Conservation (phyloP, 1,140 invertebrate species). For the Aphis gossypii region DNA sequence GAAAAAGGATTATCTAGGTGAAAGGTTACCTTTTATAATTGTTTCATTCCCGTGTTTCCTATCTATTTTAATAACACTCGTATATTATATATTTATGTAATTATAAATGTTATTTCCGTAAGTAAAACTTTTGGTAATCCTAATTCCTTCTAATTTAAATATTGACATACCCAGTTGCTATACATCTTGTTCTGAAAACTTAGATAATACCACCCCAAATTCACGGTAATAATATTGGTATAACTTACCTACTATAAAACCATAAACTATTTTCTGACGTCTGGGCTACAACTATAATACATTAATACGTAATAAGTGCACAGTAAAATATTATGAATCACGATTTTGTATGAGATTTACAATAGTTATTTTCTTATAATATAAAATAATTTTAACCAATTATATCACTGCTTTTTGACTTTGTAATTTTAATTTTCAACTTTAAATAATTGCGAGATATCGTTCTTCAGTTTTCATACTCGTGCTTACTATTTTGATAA, state of each 20-base stretch:
- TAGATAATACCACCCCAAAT: background rate
- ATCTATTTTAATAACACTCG: background rate
- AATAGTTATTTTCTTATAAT: background rate
- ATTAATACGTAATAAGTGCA: background rate
- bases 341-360: background rate
- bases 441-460: background rate
- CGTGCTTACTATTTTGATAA: background rate
- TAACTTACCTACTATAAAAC: background rate
- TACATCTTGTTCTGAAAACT: background rate
- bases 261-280: too few relatives aligned
- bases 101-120: background rate
- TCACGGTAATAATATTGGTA: too few relatives aligned
- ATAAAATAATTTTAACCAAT: background rate
- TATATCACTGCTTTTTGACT: background rate
- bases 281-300: too few relatives aligned
- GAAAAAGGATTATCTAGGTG: background rate
- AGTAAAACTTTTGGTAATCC: background rate
- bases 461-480: background rate
- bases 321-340: background rate
- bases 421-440: background rate
- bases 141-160: background rate
- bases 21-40: background rate
- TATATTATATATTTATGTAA: conserved; percentile 12
- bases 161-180: background rate
- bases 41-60: background rate